Evolutionary conservation across 2,888 invertebrate genomes (phyloP).

Genomic region (Listrodromus nycthemerus): DNA sequence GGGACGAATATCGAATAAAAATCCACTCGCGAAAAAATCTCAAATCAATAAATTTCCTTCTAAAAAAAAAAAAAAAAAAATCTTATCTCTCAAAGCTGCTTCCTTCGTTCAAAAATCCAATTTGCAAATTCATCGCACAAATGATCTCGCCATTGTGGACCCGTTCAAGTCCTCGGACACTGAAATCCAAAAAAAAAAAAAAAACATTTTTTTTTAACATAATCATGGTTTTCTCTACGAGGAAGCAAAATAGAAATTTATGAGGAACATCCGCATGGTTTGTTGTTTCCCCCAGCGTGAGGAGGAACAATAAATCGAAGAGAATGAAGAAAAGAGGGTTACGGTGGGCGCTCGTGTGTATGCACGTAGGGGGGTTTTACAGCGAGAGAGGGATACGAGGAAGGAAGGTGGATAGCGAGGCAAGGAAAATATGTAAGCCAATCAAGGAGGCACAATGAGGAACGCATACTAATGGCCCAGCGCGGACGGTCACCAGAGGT

Average conservation of each 20-base stretch:
- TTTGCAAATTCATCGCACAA: neutral
- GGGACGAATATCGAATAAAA: neutral
- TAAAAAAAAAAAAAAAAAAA: too few species aligned
- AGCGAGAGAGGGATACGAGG: constrained; percentile 23
- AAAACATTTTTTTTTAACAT: too few species aligned
- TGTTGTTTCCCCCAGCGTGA: neutral
- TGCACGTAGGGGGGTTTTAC: neutral
- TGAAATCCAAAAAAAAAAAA: too few species aligned
- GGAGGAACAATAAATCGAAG: constrained; percentile 9
- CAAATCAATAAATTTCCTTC: too few species aligned
- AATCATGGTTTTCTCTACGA: too few species aligned
- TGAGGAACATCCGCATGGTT: too few species aligned
- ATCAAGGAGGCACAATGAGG: constrained; percentile 69
- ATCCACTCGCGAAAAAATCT: neutral
- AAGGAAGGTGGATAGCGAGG: constrained; percentile 52
- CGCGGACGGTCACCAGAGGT: constrained; percentile 58
- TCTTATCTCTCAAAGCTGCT: too few species aligned
- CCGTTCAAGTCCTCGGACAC: too few species aligned
- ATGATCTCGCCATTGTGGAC: neutral
- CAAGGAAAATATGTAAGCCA: constrained; percentile 68
- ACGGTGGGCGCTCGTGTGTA: neutral
- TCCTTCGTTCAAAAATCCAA: too few species aligned
- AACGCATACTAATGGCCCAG: constrained; percentile 68
- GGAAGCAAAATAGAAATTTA: too few species aligned
- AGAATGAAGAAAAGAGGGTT: constrained; percentile 7